A percentile compares a stretch with the other conserved stretches of the same genome.
These are phyloP conservation scores for Aratinga solstitialis DNA, from an alignment of 2,797 vertebrate genomes.

Conservation along the genomic window DNA sequence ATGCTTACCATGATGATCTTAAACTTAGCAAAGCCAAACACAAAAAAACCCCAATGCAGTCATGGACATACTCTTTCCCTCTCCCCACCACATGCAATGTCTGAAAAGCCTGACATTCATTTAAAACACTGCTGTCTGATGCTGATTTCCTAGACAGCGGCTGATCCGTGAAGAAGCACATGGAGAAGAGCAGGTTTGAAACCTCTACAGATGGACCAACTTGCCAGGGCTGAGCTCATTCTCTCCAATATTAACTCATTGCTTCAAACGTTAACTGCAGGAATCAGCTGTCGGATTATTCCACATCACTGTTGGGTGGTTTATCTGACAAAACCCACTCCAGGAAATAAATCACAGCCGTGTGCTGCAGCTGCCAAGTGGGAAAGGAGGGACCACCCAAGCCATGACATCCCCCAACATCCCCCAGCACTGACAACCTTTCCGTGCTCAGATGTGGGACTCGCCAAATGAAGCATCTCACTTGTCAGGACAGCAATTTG, in stretches of 20 bases:
- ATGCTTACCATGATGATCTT: neutral
- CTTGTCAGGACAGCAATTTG: slow-evolving; percentile 22
- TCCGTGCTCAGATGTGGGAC: neutral
- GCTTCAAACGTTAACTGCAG: neutral
- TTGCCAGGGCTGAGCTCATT: neutral
- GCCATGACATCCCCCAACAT: slow-evolving; percentile 2
- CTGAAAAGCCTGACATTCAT: neutral
- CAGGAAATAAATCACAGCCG: slow-evolving; percentile 21
- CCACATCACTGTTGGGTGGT: neutral
- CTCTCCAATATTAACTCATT: neutral
- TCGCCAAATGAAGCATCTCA: slow-evolving; percentile 7
- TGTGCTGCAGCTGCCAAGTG: slow-evolving; percentile 21
- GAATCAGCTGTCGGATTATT: slow-evolving; percentile 11
- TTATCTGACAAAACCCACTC: slow-evolving; percentile 25
- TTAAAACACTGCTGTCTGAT: neutral
- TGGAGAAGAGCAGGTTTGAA: neutral
- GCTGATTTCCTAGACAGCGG: neutral
- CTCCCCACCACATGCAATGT: neutral
- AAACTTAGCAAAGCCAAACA: neutral
- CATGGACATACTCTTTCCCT: neutral
- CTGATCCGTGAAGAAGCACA: neutral
- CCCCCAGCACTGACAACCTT: neutral
- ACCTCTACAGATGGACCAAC: neutral
- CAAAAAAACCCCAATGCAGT: neutral
- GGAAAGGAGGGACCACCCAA: slow-evolving; percentile 53